phyloP scores from a whole-genome alignment of 2,113 vertebrate species.

The Datnioides undecimradiatus region DNA sequence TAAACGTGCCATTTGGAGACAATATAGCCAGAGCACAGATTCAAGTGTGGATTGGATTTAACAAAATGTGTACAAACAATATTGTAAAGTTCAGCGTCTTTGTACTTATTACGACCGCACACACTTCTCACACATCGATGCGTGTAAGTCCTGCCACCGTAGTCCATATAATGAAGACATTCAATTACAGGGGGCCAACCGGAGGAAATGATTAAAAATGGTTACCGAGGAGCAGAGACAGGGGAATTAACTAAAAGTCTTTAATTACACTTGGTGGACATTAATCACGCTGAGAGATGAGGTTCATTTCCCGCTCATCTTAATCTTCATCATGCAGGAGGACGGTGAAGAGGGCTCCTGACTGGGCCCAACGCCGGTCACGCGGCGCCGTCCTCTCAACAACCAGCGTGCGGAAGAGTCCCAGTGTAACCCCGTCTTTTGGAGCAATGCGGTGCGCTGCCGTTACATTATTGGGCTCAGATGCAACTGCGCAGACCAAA shows the following conservation, averaged over 20 bases:
- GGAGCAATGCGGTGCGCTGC: background rate
- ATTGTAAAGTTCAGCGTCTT: background rate
- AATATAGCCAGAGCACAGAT: background rate
- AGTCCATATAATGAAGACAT: slow-evolving; percentile 70
- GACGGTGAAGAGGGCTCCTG: slow-evolving; percentile 50
- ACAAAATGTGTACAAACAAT: background rate
- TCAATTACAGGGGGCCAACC: slow-evolving; percentile 74
- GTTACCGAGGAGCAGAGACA: slow-evolving; percentile 76
- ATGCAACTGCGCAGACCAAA: too few species aligned
- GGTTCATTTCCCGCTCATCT: slow-evolving; percentile 83
- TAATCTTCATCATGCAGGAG: slow-evolving; percentile 80
- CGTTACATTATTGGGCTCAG: too few species aligned
- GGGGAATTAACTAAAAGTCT: slow-evolving; percentile 85
- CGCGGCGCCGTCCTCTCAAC: background rate
- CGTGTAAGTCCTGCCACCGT: slow-evolving; percentile 23
- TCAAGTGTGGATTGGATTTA: too few species aligned
- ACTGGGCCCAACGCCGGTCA: slow-evolving; percentile 38
- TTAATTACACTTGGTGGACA: slow-evolving; percentile 85
- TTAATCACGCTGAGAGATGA: slow-evolving; percentile 83
- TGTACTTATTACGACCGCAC: too few species aligned
- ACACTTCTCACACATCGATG: slow-evolving; percentile 32
- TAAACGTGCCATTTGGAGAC: too few species aligned
- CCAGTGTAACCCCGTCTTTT: slow-evolving; percentile 10
- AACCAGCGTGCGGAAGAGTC: background rate
- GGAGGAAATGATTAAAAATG: slow-evolving; percentile 82